Percentiles rank a stretch among this genome's conserved stretches.
These are phyloP conservation scores for Lethrus apterus DNA, from an alignment of 1,140 invertebrate genomes.

Conservation along the genomic window DNA sequence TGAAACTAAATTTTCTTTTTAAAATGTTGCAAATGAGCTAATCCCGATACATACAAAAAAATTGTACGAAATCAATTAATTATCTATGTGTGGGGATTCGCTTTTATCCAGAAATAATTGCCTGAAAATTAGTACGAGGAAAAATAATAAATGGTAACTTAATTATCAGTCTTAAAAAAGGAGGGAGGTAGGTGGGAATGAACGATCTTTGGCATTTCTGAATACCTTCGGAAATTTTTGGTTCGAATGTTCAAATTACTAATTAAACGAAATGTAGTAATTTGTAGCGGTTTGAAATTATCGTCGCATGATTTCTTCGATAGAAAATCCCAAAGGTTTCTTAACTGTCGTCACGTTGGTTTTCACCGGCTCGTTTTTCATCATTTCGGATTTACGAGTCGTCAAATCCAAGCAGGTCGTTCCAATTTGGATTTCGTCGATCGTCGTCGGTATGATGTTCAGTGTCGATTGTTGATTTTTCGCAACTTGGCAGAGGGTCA, in stretches of 20 bases:
- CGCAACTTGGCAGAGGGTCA: conserved; percentile 15
- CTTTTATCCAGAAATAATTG: neutral
- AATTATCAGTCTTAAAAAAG: conserved; percentile 17
- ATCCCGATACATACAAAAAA: too few relatives aligned
- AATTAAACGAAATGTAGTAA: neutral
- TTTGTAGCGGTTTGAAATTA: conserved; percentile 40
- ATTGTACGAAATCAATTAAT: too few relatives aligned
- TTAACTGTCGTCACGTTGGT: conserved; percentile 38
- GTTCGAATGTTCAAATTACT: conserved; percentile 1
- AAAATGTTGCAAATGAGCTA: too few relatives aligned
- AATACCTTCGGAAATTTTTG: too few relatives aligned
- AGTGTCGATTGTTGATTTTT: conserved; percentile 5
- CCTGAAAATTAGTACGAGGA: neutral
- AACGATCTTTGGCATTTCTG: conserved; percentile 23
- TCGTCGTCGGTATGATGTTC: conserved; percentile 9
- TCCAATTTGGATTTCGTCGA: conserved; percentile 14
- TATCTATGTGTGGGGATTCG: too few relatives aligned
- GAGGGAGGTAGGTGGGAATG: conserved; percentile 18
- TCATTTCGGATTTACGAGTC: conserved; percentile 23
- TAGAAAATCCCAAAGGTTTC: conserved; percentile 64
- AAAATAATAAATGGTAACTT: conserved; percentile 18
- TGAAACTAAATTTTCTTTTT: too few relatives aligned
- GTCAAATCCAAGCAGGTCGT: conserved; percentile 32
- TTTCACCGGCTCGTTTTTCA: conserved; percentile 19
- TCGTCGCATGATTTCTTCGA: conserved; percentile 76